Base-by-base conservation (phyloP, 2,888 invertebrate species). In the Meiosimyza platycephala region DNA sequence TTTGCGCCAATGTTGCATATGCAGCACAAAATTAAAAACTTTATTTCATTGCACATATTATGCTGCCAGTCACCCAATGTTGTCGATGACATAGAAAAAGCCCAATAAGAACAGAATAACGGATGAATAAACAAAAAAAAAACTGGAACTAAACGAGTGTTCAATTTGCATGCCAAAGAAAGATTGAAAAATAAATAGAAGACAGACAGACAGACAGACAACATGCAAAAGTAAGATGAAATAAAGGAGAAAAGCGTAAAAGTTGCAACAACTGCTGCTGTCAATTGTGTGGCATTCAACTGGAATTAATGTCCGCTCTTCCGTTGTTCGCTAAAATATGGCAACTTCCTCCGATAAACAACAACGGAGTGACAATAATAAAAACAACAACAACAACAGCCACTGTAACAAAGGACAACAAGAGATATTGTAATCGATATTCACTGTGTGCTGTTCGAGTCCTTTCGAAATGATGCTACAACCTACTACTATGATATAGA, bases 301-400 rank as follows among this genome's bases (percentile, higher is more conserved):
- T 51, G 51, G 51, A 64, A 64, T 63, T 63, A 48, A 63, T 63
- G 63, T 63, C 63, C 48, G 40, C 40, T 63, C 48, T 63, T 47
- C 40, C 40, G 40, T 63, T 48, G 48, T 47, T 63, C 28, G 51
- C 51, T 51, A 64, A 62, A 64, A 64, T 64, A 64, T 64, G 64
- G 64, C 51, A 64, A 52, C 28, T n/a, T 64, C 64, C 18, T 40
- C 2, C 18, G 22, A 48, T 50, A 22, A 15, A 47, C 40, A 62
- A 40, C n/a, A 64, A 28, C 50, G 15, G 40, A 40, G 40, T 40
- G 40, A 40, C 40, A 40, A 40, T 40, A 40, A 40, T 40, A 40
- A 40, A 40, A 51, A 51, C 12, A 6, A 64, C 50, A 51, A 51
- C 12, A 22, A 13, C 51, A 28, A n/a, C 18, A 50, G 48, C 48